A percentile compares a stretch with the other conserved stretches of the same genome.
phyloP scores from a whole-genome alignment of 2,113 vertebrate species.

The Hystrix cristata region DNA sequence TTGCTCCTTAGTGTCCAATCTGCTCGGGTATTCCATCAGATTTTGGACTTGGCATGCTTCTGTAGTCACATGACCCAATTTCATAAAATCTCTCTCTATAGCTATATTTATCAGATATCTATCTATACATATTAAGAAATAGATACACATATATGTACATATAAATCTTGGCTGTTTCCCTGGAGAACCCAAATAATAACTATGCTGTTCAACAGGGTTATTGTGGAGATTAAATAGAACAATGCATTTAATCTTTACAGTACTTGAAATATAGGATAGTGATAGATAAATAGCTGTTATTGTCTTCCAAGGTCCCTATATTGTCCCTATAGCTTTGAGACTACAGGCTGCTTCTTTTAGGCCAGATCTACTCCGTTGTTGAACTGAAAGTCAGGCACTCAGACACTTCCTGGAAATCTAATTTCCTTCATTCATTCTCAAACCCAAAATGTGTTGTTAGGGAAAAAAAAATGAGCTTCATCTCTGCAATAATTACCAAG shows the following conservation, averaged over 20 bases:
- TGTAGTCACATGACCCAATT: not conserved
- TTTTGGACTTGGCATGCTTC: slow-evolving; percentile 3
- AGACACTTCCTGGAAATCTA: slow-evolving; percentile 21
- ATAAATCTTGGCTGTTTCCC: not conserved
- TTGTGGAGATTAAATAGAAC: slow-evolving; percentile 18
- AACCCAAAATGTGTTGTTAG: not conserved
- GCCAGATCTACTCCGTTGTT: not conserved
- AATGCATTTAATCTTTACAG: slow-evolving; percentile 51
- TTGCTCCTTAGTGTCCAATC: not conserved
- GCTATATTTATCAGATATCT: not conserved
- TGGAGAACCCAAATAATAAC: slow-evolving; percentile 37
- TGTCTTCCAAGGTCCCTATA: not conserved
- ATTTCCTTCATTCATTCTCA: not conserved
- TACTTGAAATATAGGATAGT: not conserved
- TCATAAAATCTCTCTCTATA: not conserved
- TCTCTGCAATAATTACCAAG: slow-evolving; percentile 29
- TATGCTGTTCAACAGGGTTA: not conserved
- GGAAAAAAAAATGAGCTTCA: slow-evolving; percentile 20
- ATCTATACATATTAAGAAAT: not conserved
- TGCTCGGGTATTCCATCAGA: not conserved
- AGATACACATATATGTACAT: not conserved
- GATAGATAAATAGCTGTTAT: not conserved
- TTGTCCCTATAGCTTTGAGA: not conserved
- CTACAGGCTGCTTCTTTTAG: slow-evolving; percentile 10
- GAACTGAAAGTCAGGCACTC: not conserved